phyloP scores from a whole-genome alignment of 2,888 invertebrate species.

The Phortica magna region DNA sequence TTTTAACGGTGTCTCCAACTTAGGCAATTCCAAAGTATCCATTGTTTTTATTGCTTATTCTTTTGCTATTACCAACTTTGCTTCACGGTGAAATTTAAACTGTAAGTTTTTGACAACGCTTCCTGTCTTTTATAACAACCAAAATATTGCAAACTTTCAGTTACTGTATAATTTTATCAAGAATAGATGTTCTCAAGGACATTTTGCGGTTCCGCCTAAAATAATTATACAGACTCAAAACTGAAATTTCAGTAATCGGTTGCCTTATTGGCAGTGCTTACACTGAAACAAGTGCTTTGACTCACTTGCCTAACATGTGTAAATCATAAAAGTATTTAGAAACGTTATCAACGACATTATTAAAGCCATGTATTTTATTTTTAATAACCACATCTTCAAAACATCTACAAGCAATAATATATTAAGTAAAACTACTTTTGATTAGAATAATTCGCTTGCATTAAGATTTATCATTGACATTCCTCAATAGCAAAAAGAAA shows the following conservation, averaged over 20 bases:
- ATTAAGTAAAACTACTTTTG: no score
- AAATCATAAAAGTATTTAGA: no score
- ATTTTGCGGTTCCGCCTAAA: background rate
- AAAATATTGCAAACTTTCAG: background rate
- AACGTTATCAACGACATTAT: no score
- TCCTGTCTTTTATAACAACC: background rate
- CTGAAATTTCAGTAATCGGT: no score
- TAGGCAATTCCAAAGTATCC: background rate
- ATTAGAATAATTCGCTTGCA: no score
- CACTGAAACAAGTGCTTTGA: no score
- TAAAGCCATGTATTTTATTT: no score
- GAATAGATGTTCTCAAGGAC: background rate
- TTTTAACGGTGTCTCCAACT: slow-evolving; percentile 42
- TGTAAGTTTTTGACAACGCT: background rate
- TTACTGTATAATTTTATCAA: background rate
- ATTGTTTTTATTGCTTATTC: background rate
- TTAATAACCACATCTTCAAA: no score
- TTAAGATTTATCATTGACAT: slow-evolving; percentile 54
- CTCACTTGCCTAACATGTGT: no score
- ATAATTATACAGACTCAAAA: background rate
- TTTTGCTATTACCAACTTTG: background rate
- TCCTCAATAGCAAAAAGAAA: slow-evolving; percentile 65
- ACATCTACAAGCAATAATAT: no score
- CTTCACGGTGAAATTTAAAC: background rate
- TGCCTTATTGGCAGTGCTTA: no score